Evolutionary conservation across 2,797 vertebrate genomes (phyloP).

Genomic region (Dendrocincla tyrannina): DNA sequence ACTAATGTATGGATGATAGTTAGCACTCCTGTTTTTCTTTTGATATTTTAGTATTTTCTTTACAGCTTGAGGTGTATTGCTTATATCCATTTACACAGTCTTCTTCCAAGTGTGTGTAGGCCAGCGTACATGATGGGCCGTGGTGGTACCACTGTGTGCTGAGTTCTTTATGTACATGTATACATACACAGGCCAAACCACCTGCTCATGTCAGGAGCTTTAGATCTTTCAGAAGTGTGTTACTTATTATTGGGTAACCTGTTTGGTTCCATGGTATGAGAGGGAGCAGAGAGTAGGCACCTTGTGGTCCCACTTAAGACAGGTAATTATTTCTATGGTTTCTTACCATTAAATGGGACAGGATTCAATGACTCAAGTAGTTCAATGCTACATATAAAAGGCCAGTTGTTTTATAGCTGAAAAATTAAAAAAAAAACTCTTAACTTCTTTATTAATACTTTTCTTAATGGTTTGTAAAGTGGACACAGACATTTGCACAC

Average conservation of each 20-base stretch:
- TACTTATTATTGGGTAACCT: background rate
- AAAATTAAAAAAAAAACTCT: background rate
- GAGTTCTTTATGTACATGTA: background rate
- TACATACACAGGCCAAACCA: background rate
- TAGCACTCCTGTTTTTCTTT: background rate
- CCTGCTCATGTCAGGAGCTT: background rate
- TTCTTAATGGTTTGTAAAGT: background rate
- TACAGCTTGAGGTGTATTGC: background rate
- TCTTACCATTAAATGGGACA: background rate
- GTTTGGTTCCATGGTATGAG: background rate
- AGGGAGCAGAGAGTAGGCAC: background rate
- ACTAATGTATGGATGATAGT: background rate
- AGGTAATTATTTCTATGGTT: background rate
- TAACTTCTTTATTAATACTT: background rate
- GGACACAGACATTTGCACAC: background rate
- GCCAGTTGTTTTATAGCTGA: background rate
- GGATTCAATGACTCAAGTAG: background rate
- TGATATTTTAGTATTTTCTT: background rate
- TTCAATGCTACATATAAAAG: background rate
- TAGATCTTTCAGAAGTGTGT: background rate
- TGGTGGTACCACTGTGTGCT: background rate
- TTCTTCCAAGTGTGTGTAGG: background rate
- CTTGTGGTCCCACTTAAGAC: background rate
- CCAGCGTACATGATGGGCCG: accelerated
- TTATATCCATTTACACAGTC: background rate